Percentiles rank a stretch among this genome's conserved stretches.
Conservation (phyloP, 2,888 invertebrate genomes). For the Eledona agricola region DNA sequence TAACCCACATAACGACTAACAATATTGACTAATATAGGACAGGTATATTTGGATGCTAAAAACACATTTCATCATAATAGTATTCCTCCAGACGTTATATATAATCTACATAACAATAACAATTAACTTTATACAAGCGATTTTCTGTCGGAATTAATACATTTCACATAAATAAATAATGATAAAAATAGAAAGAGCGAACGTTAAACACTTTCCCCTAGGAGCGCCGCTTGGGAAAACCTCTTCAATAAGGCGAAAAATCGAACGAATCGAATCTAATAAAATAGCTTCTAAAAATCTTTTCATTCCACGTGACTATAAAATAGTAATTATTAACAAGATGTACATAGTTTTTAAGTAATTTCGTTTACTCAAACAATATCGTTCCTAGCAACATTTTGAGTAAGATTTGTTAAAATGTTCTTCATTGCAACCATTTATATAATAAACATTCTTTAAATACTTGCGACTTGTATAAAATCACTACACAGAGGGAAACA, state of each 20-base stretch:
- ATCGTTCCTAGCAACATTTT: conserved; percentile 21
- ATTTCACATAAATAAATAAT: conserved; percentile 33
- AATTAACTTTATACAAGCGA: conserved; percentile 30
- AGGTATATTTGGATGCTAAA: conserved; percentile 30
- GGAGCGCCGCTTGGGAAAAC: conserved; percentile 7
- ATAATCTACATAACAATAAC: conserved; percentile 31
- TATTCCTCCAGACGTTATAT: conserved; percentile 20
- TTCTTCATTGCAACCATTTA: conserved; percentile 30
- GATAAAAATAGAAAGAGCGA: no score
- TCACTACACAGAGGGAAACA: conserved; percentile 28
- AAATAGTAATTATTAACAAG: no score
- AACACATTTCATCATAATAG: conserved; percentile 20
- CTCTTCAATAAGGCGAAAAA: conserved; percentile 1
- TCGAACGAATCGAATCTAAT: neutral
- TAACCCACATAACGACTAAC: conserved; percentile 29
- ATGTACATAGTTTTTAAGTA: no score
- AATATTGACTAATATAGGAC: conserved; percentile 38
- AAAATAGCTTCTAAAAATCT: no score
- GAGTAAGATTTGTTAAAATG: conserved; percentile 30
- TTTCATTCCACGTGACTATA: no score
- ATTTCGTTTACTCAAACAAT: conserved; percentile 18
- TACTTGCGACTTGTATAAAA: conserved; percentile 37
- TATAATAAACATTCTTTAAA: conserved; percentile 23
- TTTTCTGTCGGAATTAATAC: conserved; percentile 20
- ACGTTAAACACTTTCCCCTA: conserved; percentile 7